These are phyloP conservation scores for Hormaphis cornu DNA, from an alignment of 1,140 invertebrate species.

Conservation along the genomic window DNA sequence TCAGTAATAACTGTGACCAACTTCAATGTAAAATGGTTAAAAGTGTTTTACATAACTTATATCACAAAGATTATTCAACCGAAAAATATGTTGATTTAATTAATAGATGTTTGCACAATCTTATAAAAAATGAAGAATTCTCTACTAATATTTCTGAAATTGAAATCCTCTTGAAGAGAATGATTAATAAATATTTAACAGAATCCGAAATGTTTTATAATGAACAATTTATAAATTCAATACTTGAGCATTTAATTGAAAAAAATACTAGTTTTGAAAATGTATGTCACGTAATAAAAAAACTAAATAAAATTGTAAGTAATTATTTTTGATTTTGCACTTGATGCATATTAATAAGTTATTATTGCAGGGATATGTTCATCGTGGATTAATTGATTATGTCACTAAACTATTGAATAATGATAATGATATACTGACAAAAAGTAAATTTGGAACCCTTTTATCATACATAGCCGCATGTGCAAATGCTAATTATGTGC, in stretches of 20 bases:
- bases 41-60: background rate
- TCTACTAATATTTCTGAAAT: constrained; percentile 39
- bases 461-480: constrained; percentile 47
- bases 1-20: constrained; percentile 21
- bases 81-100: constrained; percentile 15
- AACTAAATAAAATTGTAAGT: constrained; percentile 18
- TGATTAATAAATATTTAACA: constrained; percentile 43
- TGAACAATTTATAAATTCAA: constrained; percentile 47
- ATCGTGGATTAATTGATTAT: background rate
- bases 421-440: constrained; percentile 18
- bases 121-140: constrained; percentile 42
- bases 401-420: background rate
- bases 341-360: background rate
- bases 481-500: constrained; percentile 50
- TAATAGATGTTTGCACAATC: constrained; percentile 41
- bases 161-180: constrained; percentile 42
- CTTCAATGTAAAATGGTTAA: background rate
- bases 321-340: background rate
- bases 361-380: constrained; percentile 14
- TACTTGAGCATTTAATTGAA: constrained; percentile 47
- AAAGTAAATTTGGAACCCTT: constrained; percentile 41
- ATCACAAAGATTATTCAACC: background rate
- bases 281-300: background rate
- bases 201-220: constrained; percentile 50
- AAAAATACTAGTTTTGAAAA: constrained; percentile 37